Base-by-base conservation (phyloP, 2,113 vertebrate genomes). In the Clarias magur region DNA sequence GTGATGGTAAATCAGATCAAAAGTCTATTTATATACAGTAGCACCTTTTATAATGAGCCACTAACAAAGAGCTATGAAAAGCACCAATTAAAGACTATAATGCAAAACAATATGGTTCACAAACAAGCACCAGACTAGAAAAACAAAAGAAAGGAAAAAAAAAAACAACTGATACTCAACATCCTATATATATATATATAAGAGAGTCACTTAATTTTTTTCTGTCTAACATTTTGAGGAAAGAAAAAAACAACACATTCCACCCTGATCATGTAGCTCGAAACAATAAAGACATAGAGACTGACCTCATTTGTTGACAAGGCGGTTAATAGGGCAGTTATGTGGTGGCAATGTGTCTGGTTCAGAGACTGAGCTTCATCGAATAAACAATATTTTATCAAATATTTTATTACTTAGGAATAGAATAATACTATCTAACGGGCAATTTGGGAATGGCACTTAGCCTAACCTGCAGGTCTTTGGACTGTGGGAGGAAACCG, bases 131-230 rank as follows among this genome's bases (percentile, higher is more conserved):
- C 42, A 42, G 42, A 5, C 42, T 42, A 42, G 42, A 42, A 42
- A 42, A 4, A 42, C 42, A 42, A 42, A 42, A 42, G 34, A 38
- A 38, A 38, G 2, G 30, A 42, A 5, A 42, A 42, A 42, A 3
- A 42, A 42, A 3, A 42, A 42, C 38, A 42, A 42, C 42, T 6
- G 42, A 42, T 42, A 42, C 42, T 42, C 42, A 42, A 42, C 42
- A 42, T 42, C 42, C 42, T 42, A 34, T 34, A 34, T 34, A 88
- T 75, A 87, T 78, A 70, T n/a, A 85, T 88, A 85, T 81, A 78
- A 30, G 56, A 63, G 84, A 89, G 88, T 78, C 42, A 13, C 53
- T 70, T 67, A 83, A 23, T 63, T 63, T 16, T 63, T 17, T 59
- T 56, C 57, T 42, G 0, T 67, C 60, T 63, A 57, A 70, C 30